phyloP scores from a whole-genome alignment of 2,113 vertebrate genomes.

The Erythrolamprus reginae region DNA sequence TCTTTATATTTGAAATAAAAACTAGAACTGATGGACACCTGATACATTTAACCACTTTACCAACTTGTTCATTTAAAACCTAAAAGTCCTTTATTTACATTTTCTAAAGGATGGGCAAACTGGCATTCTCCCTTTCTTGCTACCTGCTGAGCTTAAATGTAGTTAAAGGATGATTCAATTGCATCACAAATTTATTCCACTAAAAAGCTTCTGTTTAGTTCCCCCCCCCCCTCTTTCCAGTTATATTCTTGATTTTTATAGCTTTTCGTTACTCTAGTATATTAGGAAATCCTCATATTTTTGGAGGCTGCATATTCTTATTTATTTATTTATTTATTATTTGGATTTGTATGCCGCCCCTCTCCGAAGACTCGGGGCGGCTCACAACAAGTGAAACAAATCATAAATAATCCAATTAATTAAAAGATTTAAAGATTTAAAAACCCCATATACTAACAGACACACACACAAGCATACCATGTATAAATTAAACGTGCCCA shows the following conservation, averaged over 20 bases:
- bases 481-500: no score
- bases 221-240: neutral
- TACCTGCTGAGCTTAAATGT: neutral
- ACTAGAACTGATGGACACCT: neutral
- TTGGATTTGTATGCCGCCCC: no score
- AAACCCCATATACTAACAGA: no score
- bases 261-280: conserved; percentile 16
- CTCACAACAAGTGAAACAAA: no score
- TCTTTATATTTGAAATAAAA: neutral
- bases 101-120: neutral
- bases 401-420: no score
- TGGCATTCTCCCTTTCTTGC: fast-evolving
- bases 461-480: no score
- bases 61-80: neutral
- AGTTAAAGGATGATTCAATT: neutral
- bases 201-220: neutral
- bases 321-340: no score
- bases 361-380: no score
- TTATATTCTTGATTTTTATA: neutral
- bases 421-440: no score
- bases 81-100: neutral
- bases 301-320: conserved; percentile 15
- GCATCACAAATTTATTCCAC: conserved; percentile 20
- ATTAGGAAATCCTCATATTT: conserved; percentile 24
- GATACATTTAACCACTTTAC: neutral